Base-by-base conservation (phyloP, 2,113 vertebrate species). In the Strix uralensis region DNA sequence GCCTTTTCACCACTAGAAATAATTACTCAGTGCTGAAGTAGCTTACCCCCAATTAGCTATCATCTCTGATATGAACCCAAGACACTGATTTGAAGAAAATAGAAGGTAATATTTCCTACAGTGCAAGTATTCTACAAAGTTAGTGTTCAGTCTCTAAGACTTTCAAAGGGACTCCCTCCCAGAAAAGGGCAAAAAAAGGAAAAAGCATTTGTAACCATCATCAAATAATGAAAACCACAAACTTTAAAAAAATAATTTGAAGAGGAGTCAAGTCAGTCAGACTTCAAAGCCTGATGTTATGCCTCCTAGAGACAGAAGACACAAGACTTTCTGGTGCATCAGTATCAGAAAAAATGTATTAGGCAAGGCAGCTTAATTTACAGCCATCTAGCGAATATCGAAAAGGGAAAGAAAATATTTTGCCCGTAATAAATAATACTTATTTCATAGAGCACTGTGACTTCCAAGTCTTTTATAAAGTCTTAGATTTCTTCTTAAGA, bases 361-460 rank as follows among this genome's bases (percentile, higher is more conserved):
- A 92, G 55, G 71, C 59, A 94, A 91, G 47, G 71, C 38, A 92
- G 70, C 57, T 96, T 95, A 92, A 65, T 85, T 79, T 79, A 93
- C 21, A 81, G 51, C 42, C 49, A 34, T 40, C 62, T 46, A 86
- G 51, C 13, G 67, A 86, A 88, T 17, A 73, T 18, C 1, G 1
- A 22, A 81, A 86, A 88, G 9, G 4, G 42, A 86, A 71, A 71
- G 19, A 92, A 94, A 88, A 44, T 74, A 84, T n/a, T 94, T 86
- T 63, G 14, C 29, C 74, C 67, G 52, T 19, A 88, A 74, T 72
- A 96, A 90, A n/a, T 36, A 74, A 36, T 52, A 81, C 9, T 13
- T 86, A 59, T 30, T 83, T 78, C 34, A 86, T 1, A 10, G 0
- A 93, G 34, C 65, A 62, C 26, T 42, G 55, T 30, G 22, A 55